Conservation (phyloP, 2,797 vertebrate species). For the Melanotaenia nigrans region DNA sequence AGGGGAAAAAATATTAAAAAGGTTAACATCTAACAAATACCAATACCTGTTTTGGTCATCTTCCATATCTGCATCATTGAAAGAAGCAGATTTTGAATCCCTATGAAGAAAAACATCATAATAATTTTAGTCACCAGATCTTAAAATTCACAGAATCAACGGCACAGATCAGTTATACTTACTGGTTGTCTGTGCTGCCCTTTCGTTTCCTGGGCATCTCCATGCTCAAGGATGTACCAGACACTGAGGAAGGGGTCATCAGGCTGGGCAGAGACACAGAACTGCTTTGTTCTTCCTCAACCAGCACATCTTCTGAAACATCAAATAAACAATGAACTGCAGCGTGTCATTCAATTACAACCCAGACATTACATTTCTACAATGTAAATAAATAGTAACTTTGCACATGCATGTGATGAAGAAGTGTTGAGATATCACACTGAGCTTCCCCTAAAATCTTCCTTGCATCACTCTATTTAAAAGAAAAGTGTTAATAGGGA, state of each 20-base stretch:
- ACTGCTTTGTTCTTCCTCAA: conserved; percentile 77
- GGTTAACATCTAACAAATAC: neutral
- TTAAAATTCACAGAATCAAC: neutral
- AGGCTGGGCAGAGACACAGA: conserved; percentile 73
- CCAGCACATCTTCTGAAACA: conserved; percentile 78
- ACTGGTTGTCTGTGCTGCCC: conserved; percentile 89
- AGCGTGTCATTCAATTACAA: neutral
- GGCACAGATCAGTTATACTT: conserved; percentile 59
- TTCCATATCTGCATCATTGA: conserved; percentile 81
- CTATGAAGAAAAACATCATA: conserved; percentile 62
- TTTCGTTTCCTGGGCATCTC: conserved; percentile 91
- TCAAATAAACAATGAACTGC: conserved; percentile 8
- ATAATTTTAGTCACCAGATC: neutral
- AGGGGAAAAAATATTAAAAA: neutral
- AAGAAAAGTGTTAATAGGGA: neutral
- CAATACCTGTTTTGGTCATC: conserved; percentile 80
- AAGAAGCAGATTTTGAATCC: conserved; percentile 75
- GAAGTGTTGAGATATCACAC: neutral
- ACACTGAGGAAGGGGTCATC: conserved; percentile 73
- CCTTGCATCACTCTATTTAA: neutral
- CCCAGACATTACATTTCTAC: neutral
- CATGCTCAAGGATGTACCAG: conserved; percentile 72
- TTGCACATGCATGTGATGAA: neutral
- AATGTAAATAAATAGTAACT: neutral
- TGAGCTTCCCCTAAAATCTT: neutral